Conservation (phyloP, 30 jellyfish, hydroid and myxozoan species). For the Mastigias papua region DNA sequence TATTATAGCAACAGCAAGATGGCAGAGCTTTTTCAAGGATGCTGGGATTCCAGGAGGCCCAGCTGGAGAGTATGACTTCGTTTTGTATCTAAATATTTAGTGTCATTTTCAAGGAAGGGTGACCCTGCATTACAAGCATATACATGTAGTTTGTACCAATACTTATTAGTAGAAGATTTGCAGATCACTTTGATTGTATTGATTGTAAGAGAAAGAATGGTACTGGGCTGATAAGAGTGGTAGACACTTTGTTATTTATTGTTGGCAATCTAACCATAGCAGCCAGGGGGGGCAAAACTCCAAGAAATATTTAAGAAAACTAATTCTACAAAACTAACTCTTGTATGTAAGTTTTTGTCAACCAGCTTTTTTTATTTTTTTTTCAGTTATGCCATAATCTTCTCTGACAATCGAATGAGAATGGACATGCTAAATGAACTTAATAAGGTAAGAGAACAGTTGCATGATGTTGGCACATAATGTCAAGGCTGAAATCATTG, state of each 20-base stretch:
- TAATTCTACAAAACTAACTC: not conserved
- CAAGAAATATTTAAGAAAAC: no score
- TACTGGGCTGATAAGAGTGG: no score
- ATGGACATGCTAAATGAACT: constrained; percentile 91
- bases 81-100: not conserved
- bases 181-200: no score
- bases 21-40: constrained; percentile 89
- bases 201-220: no score
- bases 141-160: no score
- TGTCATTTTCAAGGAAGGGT: not conserved
- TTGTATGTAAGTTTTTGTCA: not conserved
- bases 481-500: no score
- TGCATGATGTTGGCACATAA: no score
- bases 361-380: not conserved
- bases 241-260: no score
- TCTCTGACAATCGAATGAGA: constrained; percentile 92
- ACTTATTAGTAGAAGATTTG: no score
- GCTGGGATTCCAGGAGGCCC: constrained; percentile 90
- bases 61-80: constrained; percentile 75
- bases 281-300: no score
- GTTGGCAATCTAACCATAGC: no score
- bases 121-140: not conserved
- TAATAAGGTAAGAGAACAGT: constrained; percentile 78
- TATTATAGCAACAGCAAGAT: constrained; percentile 70
- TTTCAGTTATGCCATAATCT: constrained; percentile 85